Evolutionary conservation across 2,888 invertebrate genomes (phyloP), one percentile per base, ranked within the genome.

Genomic region (Mycalesis mineus): DNA sequence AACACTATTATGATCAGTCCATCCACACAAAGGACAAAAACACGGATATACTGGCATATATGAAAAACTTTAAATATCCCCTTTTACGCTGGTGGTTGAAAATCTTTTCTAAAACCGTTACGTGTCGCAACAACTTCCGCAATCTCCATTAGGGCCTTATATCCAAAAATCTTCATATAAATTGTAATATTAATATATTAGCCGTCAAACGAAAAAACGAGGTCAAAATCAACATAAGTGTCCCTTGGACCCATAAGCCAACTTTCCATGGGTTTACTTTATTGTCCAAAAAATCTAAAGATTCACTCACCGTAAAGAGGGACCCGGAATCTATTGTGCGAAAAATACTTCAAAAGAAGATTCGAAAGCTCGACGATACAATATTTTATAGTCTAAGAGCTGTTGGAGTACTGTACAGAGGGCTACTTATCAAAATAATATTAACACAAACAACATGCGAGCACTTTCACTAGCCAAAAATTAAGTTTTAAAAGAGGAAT

Each of bases 341-440:
- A 40, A 31, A 45, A 51, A 51, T 50, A 57, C 52, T 55, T 55
- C 55, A 58, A 58, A 61, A 22, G 52, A 28, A 31, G 29, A 44
- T 48, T 48, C 53, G 15, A 60, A 62, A 60, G 57, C 57, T 55
- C 29, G 41, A 48, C 53, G 52, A 56, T 56, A 63, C 63, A 65
- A 63, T 61, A 65, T 66, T 66, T 65, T 58, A 64, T 58, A 37
- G 55, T 15, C 14, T 11, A 4, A 15, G 47, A 33, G 33, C 0
- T 11, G 15, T 7, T 31, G n/a, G n/a, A n/a, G n/a, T n/a, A n/a
- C n/a, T n/a, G n/a, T n/a, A n/a, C n/a, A n/a, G n/a, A n/a, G n/a
- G n/a, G n/a, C n/a, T n/a, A n/a, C n/a, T n/a, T n/a, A n/a, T n/a
- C n/a, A n/a, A n/a, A n/a, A n/a, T n/a, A n/a, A n/a, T n/a, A n/a